Evolutionary conservation across 2,888 invertebrate species (phyloP), one percentile per base, ranked within the genome.

Genomic region (Reticulitermes lucifugus): DNA sequence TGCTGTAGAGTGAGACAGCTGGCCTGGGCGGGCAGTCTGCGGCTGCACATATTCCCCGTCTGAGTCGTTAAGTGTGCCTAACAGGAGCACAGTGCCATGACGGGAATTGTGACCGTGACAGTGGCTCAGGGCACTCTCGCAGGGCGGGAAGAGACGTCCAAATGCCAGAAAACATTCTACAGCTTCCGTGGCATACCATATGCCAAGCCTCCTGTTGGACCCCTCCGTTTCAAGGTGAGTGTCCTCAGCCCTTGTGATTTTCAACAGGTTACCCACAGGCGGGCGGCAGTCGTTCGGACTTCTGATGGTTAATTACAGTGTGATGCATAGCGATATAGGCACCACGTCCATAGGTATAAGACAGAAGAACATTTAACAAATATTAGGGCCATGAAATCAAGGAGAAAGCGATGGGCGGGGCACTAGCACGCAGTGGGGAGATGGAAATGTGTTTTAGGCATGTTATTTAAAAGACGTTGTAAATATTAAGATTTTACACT

Each of bases 171-270:
- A n/a, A 35, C 43, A 10, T 83, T 83, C 55, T 83, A n/a, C 83
- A 85, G 75, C 43, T 85, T 85, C 77, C 77, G 60, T 18, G 82
- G 85, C 46, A 77, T 85, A 25, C 85, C 85, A 18, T 85, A 83
- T 51, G 85, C 85, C 18, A 85, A 85, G 21, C 85, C 85, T 60
- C 85, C 85, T 22, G 65, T 83, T 14, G 85, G 85, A 75, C 22
- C 65, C 0, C 75, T 85, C 55, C n/a, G 83, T 43, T 85, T 85
- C 77, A 85, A 85, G 85, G 85, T 83, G 29, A 75, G 75, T 43
- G 60, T 9, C 65, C 18, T 21, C 70, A 25, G 65, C 65, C 65
- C 3, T 21, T 51, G 12, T 51, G 51, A 51, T 9, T 9, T 9
- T 51, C 51, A 51, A 51, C 51, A 51, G 51, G 51, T 51, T 51